Evolutionary conservation across 2,797 vertebrate genomes (phyloP), one percentile per base, ranked within the genome.

Genomic region (Typhlichthys subterraneus): DNA sequence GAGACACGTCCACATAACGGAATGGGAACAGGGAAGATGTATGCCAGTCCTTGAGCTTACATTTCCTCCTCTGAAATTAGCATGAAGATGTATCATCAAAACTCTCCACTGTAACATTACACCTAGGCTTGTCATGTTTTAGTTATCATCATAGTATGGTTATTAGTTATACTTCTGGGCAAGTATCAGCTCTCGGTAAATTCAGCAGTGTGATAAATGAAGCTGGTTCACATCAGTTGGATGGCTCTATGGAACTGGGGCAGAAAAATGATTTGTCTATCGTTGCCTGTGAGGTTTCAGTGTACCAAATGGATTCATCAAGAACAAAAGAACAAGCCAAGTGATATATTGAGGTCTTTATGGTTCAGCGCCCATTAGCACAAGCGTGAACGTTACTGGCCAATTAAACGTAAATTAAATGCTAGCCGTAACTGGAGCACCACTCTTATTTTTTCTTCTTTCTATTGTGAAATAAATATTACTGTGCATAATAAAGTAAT

Each of bases 401-500:
- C 77, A 87, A 86, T 88, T 90, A 87, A 79, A 83, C 72, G 73
- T 83, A 80, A 29, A 88, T 85, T 76, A 87, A 83, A 83, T 72
- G 78, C 78, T 73, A 51, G 38, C 66, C 17, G 31, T 70, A 52
- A 60, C 54, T 19, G 15, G 52, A 50, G 72, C 11, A 62, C 70
- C 76, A 48, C 63, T 79, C 67, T 48, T 45, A 63, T 71, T 83
- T 60, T 68, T 12, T 29, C 9, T 55, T 19, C 14, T 55, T 38
- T 56, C 11, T 51, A 79, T 79, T 69, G 59, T 72, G 69, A 81
- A 82, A 77, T 82, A 77, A 73, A 79, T 83, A 76, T 83, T 67
- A 72, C 83, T 76, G 63, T 55, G 31, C 46, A 45, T 12, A 0
- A 65, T 57, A 77, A 82, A 83, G 64, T 75, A 59, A 61, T 52